Conservation (phyloP, 2,797 vertebrate species). For the Malurus splendens region DNA sequence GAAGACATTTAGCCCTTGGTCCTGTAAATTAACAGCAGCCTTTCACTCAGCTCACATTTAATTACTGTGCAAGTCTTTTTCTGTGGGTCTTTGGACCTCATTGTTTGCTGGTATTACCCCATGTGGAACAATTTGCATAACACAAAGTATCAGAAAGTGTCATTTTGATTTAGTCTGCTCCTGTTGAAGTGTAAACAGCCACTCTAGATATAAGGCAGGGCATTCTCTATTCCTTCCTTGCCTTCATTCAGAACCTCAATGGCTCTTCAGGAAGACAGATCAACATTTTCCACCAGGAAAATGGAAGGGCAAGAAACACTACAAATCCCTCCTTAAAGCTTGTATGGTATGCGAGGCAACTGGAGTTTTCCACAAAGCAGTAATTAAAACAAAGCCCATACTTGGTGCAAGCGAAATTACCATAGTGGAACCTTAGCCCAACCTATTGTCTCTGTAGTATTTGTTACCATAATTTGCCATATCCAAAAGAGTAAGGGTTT, state of each 20-base stretch:
- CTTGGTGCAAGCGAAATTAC: background rate
- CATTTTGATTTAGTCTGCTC: background rate
- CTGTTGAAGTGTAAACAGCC: background rate
- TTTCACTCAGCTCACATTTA: conserved; percentile 40
- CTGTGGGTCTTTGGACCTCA: conserved; percentile 13
- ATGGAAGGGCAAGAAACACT: background rate
- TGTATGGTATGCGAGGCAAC: background rate
- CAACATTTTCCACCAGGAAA: background rate
- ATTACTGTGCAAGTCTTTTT: conserved; percentile 47
- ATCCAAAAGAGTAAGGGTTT: background rate
- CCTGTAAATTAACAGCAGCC: background rate
- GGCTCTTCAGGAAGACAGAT: background rate
- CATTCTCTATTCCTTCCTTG: background rate
- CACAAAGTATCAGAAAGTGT: background rate
- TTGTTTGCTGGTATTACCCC: conserved; percentile 23
- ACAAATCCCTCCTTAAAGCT: background rate
- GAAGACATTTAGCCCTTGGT: conserved; percentile 2
- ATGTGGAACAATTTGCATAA: conserved; percentile 15
- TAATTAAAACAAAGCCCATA: background rate
- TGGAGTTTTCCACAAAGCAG: background rate
- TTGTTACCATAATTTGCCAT: background rate
- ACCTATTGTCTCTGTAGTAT: rapidly evolving
- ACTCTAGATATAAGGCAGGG: background rate
- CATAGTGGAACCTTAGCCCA: background rate
- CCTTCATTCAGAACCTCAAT: background rate